These are phyloP conservation scores for Forbesichthys agassizii DNA, from an alignment of 2,113 vertebrate genomes.

Conservation along the genomic window DNA sequence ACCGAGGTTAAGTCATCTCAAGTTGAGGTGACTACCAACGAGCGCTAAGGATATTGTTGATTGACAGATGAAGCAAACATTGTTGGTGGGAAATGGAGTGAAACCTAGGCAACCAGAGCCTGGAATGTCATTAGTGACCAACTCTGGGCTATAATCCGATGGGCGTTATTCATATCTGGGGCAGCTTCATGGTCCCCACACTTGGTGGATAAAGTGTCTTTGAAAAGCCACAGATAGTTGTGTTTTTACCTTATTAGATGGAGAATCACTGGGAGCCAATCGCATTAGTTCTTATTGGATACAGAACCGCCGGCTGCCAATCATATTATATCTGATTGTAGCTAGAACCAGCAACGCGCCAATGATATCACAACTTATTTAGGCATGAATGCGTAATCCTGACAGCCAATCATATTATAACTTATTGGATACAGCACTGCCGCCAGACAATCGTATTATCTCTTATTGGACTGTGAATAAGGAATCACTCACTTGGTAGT, in stretches of 20 bases:
- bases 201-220: slow-evolving; percentile 1
- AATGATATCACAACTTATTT: slow-evolving; percentile 53
- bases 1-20: too few relatives aligned
- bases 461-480: slow-evolving; percentile 53
- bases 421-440: slow-evolving; percentile 49
- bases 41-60: too few relatives aligned
- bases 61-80: too few relatives aligned
- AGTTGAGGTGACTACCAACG: too few relatives aligned
- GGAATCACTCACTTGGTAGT: slow-evolving; percentile 43
- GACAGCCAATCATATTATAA: slow-evolving; percentile 55
- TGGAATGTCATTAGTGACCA: too few relatives aligned
- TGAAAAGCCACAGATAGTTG: slow-evolving; percentile 24
- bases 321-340: slow-evolving; percentile 53
- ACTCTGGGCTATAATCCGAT: too few relatives aligned
- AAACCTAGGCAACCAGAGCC: too few relatives aligned
- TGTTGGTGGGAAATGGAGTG: too few relatives aligned
- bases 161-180: background rate
- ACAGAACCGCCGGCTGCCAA: slow-evolving; percentile 42
- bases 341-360: slow-evolving; percentile 34
- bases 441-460: slow-evolving; percentile 49
- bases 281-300: slow-evolving; percentile 50
- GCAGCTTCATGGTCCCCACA: slow-evolving; percentile 4
- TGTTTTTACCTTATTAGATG: slow-evolving; percentile 34
- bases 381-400: slow-evolving; percentile 53
- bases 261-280: slow-evolving; percentile 52